Conservation (phyloP, 2,797 vertebrate species). For the Graptemys geographica region DNA sequence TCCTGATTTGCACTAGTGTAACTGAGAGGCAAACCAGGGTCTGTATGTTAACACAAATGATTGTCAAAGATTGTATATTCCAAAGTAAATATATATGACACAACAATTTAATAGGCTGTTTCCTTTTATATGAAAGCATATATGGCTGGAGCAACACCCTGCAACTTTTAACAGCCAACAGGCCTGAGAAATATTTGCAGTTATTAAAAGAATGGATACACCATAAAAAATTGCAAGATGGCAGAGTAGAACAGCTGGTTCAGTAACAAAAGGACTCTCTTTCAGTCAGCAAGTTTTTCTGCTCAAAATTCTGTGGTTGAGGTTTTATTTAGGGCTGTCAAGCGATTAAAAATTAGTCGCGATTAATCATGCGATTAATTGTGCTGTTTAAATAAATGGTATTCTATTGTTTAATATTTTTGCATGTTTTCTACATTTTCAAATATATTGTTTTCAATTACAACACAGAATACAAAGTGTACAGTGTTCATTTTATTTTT, state of each 20-base stretch:
- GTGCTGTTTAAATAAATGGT: no score
- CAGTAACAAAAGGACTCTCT: background rate
- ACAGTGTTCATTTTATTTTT: no score
- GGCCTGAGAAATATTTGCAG: background rate
- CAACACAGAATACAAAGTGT: no score
- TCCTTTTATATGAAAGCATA: background rate
- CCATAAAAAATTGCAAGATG: background rate
- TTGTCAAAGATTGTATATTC: background rate
- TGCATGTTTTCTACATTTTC: no score
- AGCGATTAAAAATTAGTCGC: no score
- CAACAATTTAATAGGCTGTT: background rate
- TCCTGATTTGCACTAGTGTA: background rate
- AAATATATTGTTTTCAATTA: no score
- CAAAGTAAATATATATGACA: background rate
- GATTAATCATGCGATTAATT: no score
- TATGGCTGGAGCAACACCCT: background rate
- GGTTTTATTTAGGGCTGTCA: background rate
- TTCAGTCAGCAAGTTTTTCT: fast-evolving
- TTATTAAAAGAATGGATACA: background rate
- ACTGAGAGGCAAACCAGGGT: background rate
- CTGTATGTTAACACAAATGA: background rate
- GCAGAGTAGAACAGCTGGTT: background rate
- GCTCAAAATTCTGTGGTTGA: background rate
- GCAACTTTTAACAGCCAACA: background rate
- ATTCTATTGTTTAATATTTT: no score